A percentile compares a stretch with the other conserved stretches of the same genome.
phyloP scores from a whole-genome alignment of 2,797 vertebrate species.

The Hyperoplus lanceolatus region DNA sequence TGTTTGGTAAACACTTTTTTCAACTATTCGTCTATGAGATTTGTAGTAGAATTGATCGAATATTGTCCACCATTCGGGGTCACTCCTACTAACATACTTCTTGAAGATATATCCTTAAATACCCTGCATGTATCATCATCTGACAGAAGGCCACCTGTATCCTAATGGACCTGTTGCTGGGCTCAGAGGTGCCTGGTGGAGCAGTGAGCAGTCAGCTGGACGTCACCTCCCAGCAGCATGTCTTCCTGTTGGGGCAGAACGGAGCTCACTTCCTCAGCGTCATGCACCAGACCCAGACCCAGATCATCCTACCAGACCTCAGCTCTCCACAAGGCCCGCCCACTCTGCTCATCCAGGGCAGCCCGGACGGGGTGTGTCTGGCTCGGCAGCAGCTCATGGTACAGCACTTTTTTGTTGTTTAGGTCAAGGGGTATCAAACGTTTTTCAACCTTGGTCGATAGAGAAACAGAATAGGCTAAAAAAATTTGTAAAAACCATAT shows the following conservation, averaged over 20 bases:
- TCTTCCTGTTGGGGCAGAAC: slow-evolving; percentile 87
- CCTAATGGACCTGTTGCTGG: slow-evolving; percentile 85
- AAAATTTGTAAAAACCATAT: too few species aligned
- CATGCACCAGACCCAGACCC: slow-evolving; percentile 89
- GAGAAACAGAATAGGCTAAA: too few species aligned
- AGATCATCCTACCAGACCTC: slow-evolving; percentile 88
- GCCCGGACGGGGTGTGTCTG: slow-evolving; percentile 85
- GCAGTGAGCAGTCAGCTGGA: slow-evolving; percentile 87
- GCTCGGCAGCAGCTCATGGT: slow-evolving; percentile 89
- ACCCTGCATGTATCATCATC: not conserved
- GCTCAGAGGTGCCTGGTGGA: slow-evolving; percentile 76
- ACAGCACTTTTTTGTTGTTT: slow-evolving; percentile 15
- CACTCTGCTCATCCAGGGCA: slow-evolving; percentile 87
- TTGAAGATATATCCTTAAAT: not conserved
- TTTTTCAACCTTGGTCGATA: too few species aligned
- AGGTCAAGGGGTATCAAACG: too few species aligned
- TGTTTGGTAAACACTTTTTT: too few species aligned
- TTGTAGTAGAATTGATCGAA: too few species aligned
- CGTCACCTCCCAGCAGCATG: slow-evolving; percentile 88
- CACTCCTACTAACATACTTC: too few species aligned
- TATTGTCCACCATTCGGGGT: too few species aligned
- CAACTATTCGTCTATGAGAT: too few species aligned
- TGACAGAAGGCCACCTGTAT: slow-evolving; percentile 85
- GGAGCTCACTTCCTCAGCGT: slow-evolving; percentile 87
- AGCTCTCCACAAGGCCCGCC: slow-evolving; percentile 83